Evolutionary conservation across 2,113 vertebrate species (phyloP).

Genomic region (Elephantulus edwardii): DNA sequence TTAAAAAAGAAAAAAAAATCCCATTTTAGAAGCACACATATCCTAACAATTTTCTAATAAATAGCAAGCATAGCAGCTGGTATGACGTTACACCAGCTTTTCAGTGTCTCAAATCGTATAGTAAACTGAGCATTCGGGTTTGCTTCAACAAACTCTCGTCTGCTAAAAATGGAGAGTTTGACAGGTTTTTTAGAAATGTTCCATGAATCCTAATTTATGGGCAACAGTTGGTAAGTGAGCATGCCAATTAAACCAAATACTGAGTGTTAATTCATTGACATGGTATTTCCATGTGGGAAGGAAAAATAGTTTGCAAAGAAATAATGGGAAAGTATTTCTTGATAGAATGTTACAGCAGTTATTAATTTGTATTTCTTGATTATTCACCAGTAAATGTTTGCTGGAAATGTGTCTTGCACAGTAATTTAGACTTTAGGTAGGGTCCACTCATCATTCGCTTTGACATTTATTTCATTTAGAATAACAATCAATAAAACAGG

Average conservation of each 20-base stretch:
- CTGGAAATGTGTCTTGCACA: slow-evolving; percentile 44
- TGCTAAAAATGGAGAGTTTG: slow-evolving; percentile 60
- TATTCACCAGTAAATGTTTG: slow-evolving; percentile 65
- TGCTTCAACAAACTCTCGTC: slow-evolving; percentile 51
- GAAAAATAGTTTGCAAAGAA: background rate
- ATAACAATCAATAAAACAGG: slow-evolving; percentile 73
- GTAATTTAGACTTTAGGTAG: slow-evolving; percentile 64
- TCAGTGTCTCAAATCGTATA: background rate
- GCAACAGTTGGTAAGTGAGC: slow-evolving; percentile 59
- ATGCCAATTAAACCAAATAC: slow-evolving; percentile 43
- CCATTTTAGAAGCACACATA: slow-evolving; percentile 53
- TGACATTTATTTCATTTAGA: slow-evolving; percentile 79
- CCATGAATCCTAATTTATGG: slow-evolving; percentile 49
- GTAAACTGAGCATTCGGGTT: slow-evolving; percentile 64
- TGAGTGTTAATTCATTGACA: slow-evolving; percentile 9
- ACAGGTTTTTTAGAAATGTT: slow-evolving; percentile 53
- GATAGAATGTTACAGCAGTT: background rate
- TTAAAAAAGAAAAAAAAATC: slow-evolving; percentile 49
- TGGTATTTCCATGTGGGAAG: background rate
- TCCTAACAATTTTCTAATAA: slow-evolving; percentile 60
- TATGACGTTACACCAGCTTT: background rate
- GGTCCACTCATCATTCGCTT: slow-evolving; percentile 55
- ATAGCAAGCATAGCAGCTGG: slow-evolving; percentile 51
- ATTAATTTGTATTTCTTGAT: background rate
- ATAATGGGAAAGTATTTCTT: slow-evolving; percentile 22